Evolutionary conservation across 1,140 invertebrate species (phyloP).

Genomic region (Drosophila paulistorum): DNA sequence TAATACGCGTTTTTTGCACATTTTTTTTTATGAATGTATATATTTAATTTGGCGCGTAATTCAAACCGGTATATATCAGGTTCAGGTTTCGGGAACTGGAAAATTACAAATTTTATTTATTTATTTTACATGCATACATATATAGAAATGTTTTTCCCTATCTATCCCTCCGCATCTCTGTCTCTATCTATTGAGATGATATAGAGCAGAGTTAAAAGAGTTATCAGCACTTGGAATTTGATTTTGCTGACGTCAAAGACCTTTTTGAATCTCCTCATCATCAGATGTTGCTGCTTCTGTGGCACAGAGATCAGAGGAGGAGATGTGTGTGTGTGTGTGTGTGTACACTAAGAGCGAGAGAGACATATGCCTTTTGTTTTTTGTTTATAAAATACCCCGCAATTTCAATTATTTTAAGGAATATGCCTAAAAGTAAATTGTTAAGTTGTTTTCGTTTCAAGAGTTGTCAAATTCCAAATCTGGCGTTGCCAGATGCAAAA

Average conservation of each 20-base stretch:
- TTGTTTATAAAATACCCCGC: neutral
- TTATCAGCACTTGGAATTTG: neutral
- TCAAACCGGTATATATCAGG: neutral
- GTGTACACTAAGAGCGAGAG: neutral
- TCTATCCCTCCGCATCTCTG: neutral
- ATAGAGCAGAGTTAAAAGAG: neutral
- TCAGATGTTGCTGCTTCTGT: neutral
- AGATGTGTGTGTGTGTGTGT: neutral
- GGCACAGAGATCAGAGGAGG: neutral
- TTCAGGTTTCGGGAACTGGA: constrained; percentile 15
- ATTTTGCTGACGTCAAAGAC: constrained; percentile 12
- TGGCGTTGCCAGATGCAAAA: too few relatives aligned
- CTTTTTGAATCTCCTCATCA: neutral
- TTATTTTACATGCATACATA: neutral
- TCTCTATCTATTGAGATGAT: neutral
- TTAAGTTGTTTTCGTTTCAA: too few relatives aligned
- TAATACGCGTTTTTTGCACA: too few relatives aligned
- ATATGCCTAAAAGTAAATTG: neutral
- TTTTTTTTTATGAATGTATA: neutral
- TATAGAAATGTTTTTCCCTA: neutral
- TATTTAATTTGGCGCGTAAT: neutral
- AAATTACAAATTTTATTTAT: neutral
- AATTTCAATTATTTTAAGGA: neutral
- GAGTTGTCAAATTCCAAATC: too few relatives aligned
- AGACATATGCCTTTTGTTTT: neutral